Evolutionary conservation across 2,113 vertebrate genomes (phyloP).

Genomic region (Theristicus caerulescens): DNA sequence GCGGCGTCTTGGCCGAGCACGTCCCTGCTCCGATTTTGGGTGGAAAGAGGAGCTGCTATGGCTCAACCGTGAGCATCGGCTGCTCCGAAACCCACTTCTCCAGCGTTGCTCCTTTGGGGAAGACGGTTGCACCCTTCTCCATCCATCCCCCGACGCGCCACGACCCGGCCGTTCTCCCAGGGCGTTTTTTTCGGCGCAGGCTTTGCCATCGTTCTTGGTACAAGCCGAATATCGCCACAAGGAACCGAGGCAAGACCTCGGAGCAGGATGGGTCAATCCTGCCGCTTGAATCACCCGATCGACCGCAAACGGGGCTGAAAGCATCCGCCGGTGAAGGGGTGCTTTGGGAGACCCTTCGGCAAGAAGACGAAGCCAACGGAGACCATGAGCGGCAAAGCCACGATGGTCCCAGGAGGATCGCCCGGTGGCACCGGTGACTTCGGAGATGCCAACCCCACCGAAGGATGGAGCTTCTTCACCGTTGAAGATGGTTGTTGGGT

Average conservation of each 20-base stretch:
- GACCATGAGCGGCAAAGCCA: not conserved
- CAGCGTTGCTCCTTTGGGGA: accelerated
- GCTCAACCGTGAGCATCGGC: accelerated
- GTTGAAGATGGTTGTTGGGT: not conserved
- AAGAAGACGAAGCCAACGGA: not conserved
- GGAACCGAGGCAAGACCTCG: accelerated
- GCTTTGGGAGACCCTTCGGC: not conserved
- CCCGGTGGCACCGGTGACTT: accelerated
- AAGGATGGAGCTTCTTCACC: not conserved
- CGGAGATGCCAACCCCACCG: not conserved
- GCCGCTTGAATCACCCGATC: accelerated
- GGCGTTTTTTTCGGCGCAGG: accelerated
- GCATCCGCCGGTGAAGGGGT: accelerated
- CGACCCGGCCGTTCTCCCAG: accelerated
- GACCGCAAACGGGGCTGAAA: accelerated
- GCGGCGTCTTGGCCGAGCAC: not conserved
- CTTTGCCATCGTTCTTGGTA: not conserved
- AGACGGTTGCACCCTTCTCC: accelerated
- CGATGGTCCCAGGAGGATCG: not conserved
- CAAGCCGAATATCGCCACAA: accelerated
- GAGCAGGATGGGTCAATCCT: not conserved
- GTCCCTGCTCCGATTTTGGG: not conserved
- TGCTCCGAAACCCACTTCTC: not conserved
- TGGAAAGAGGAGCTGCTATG: not conserved
- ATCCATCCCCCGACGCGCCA: not conserved